Conservation (phyloP, 1,140 invertebrate species). For the Hesperophylax magnus region DNA sequence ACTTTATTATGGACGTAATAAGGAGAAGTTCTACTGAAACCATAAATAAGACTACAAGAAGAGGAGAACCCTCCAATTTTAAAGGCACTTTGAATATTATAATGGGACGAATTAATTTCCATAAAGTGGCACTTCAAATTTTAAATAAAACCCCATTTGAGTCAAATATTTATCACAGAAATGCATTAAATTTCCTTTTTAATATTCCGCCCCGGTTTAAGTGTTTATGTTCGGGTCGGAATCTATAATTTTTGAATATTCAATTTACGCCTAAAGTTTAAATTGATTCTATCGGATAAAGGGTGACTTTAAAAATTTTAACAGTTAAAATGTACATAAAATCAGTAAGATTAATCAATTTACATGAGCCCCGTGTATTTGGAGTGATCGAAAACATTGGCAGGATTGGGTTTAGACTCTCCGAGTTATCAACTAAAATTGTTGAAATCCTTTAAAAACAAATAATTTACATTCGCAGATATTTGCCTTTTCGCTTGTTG, state of each 20-base stretch:
- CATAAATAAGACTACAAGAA: constrained; percentile 28
- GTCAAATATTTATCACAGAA: constrained; percentile 28
- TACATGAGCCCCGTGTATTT: too few species aligned
- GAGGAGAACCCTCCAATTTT: constrained; percentile 22
- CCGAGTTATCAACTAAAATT: too few species aligned
- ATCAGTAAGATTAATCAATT: neutral
- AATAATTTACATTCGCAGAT: too few species aligned
- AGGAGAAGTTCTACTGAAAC: constrained; percentile 19
- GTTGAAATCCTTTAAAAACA: too few species aligned
- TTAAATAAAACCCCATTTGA: constrained; percentile 26
- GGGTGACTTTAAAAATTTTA: too few species aligned
- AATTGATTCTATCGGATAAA: neutral
- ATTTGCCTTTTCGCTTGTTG: too few species aligned
- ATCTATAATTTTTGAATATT: constrained; percentile 28
- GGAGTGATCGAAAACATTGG: too few species aligned
- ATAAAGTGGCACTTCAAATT: constrained; percentile 34
- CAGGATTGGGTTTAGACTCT: too few species aligned
- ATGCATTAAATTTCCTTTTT: constrained; percentile 19
- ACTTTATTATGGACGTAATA: constrained; percentile 28
- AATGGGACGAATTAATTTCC: constrained; percentile 36
- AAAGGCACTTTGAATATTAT: constrained; percentile 29
- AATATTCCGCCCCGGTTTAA: neutral
- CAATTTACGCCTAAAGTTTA: neutral
- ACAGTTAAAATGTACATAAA: too few species aligned
- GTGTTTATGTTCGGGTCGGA: constrained; percentile 14